Conservation (phyloP, 2,888 invertebrate genomes). For the Plagiodera versicolora region DNA sequence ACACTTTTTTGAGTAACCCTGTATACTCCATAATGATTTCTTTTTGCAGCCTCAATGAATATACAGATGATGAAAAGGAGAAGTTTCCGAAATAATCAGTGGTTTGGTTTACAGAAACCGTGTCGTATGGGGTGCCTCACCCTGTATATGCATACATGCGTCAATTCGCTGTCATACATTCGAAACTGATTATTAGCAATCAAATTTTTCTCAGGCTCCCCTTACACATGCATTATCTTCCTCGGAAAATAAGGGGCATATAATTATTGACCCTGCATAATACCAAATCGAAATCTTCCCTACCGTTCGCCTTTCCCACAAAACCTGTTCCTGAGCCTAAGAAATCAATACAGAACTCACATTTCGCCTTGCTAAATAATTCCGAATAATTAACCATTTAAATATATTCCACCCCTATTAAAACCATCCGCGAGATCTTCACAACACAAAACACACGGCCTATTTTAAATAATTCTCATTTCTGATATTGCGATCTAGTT, state of each 20-base stretch:
- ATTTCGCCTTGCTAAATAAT: constrained; percentile 29
- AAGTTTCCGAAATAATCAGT: too few species aligned
- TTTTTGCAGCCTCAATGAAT: too few species aligned
- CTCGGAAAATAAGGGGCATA: background rate
- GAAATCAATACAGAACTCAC: constrained; percentile 29
- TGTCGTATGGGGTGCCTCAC: too few species aligned
- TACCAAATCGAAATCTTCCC: background rate
- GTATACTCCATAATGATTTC: too few species aligned
- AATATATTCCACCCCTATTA: constrained; percentile 32
- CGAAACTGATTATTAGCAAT: too few species aligned
- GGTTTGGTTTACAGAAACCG: too few species aligned
- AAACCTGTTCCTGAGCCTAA: constrained; percentile 31
- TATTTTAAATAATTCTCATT: constrained; percentile 35
- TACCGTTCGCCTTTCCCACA: background rate
- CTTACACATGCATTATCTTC: background rate
- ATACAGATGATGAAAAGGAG: too few species aligned
- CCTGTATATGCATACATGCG: too few species aligned
- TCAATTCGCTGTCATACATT: too few species aligned
- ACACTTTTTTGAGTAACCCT: too few species aligned
- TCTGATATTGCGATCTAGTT: constrained; percentile 32
- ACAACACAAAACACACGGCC: constrained; percentile 30
- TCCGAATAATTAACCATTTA: constrained; percentile 32
- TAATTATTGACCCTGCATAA: background rate
- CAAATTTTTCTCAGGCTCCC: background rate
- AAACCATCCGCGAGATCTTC: constrained; percentile 28